Evolutionary conservation across 2,888 invertebrate genomes (phyloP), one percentile per base, ranked within the genome.

Genomic region (Mayetiola destructor): DNA sequence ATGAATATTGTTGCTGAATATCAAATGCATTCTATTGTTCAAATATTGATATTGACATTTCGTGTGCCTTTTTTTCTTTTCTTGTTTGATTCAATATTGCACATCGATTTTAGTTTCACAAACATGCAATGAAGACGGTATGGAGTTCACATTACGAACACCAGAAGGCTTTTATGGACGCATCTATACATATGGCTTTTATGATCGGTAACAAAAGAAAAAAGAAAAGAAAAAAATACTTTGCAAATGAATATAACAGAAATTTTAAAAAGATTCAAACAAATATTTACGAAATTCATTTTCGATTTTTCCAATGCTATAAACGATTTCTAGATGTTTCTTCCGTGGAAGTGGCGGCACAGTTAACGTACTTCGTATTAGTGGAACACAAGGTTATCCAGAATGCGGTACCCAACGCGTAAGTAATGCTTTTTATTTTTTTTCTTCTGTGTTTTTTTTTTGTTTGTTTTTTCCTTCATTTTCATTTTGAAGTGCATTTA

Each of bases 111-210:
- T 20, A 91, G 91, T 92, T 56, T 86, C 86, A 56, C 91, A 92
- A 79, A 84, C 88, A 1, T 92, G 92, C 70, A 90, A 87, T 65
- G 90, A 91, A 73, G 91, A 92, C 67, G 92, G 91, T 1, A 93
- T 93, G 91, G 91, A 91, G 68, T 92, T 93, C 67, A 90, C 89
- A 0, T 75, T 93, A 56, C 77, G 86, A 60, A 86, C 91, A 0
- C 88, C 89, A 0, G 91, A 91, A 76, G 88, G 87, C 10, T 93
- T 92, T 70, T 81, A 85, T 62, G 92, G 92, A 2, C 76, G 92
- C 56, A 91, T 93, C 70, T 93, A 92, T 70, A 88, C 91, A 0
- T 89, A 92, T 65, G 91, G 91, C 2, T 91, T 84, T 71, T 93
- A 92, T 68, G 91, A 92, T 67, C 74, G 79, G 67, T 68, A 54